Conservation (phyloP, 2,113 vertebrate genomes). For the Toxotes chatareus region DNA sequence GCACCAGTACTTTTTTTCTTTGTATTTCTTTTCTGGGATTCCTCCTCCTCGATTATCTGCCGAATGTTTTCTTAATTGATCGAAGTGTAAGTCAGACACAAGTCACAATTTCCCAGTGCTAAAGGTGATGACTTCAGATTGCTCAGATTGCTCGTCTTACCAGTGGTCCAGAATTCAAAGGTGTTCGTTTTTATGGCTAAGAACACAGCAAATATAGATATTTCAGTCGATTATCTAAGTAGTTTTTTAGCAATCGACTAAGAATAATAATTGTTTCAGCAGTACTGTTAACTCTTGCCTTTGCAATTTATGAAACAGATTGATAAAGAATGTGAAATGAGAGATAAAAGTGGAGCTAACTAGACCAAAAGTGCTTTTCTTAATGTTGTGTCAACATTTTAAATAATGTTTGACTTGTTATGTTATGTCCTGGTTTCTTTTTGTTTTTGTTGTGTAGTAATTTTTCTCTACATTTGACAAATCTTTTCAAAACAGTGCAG, state of each 20-base stretch:
- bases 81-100: background rate
- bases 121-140: background rate
- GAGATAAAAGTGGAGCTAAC: background rate
- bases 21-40: background rate
- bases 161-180: background rate
- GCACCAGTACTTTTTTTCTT: background rate
- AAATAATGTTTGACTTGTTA: background rate
- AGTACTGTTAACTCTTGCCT: background rate
- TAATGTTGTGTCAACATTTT: background rate
- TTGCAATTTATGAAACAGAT: too few relatives aligned
- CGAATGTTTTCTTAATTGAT: background rate
- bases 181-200: background rate
- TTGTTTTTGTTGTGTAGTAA: background rate
- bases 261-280: background rate
- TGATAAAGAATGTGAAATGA: too few relatives aligned
- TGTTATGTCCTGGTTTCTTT: too few relatives aligned
- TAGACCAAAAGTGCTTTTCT: background rate
- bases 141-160: background rate
- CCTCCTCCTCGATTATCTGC: background rate
- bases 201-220: background rate
- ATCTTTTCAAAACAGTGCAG: background rate
- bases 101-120: background rate
- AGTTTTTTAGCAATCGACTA: background rate
- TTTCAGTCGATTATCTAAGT: background rate
- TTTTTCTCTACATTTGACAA: background rate